Evolutionary conservation across 2,113 vertebrate species (phyloP).

Genomic region (Brachyhypopomus gauderio): DNA sequence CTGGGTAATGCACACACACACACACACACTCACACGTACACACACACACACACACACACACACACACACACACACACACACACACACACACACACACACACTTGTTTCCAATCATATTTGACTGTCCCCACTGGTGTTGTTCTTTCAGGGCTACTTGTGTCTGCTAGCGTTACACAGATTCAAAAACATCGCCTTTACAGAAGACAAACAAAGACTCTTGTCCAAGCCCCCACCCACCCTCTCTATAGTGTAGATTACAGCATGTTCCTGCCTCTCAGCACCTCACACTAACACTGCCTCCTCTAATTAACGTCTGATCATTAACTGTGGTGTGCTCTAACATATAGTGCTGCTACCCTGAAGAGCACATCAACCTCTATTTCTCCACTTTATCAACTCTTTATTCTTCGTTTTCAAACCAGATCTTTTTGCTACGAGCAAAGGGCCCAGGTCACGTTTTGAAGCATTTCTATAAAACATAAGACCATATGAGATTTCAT

Average conservation of each 20-base stretch:
- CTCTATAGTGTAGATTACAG: conserved; percentile 56
- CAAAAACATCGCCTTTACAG: conserved; percentile 64
- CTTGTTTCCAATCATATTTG: neutral
- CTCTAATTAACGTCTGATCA: neutral
- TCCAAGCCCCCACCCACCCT: conserved; percentile 49
- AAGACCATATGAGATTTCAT: no score
- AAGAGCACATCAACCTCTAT: no score
- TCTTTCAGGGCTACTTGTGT: conserved; percentile 68
- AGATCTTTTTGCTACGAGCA: no score
- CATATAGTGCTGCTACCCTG: neutral
- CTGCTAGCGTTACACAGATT: conserved; percentile 61
- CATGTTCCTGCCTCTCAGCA: neutral
- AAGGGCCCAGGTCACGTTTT: no score
- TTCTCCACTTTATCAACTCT: neutral
- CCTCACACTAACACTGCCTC: neutral
- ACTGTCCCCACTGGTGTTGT: conserved; percentile 25
- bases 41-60: conserved; percentile 9
- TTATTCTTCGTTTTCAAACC: no score
- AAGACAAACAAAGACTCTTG: conserved; percentile 65
- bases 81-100: neutral
- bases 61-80: neutral
- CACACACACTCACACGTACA: conserved; percentile 19
- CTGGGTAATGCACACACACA: conserved; percentile 80
- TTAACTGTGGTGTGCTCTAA: neutral
- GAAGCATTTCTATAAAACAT: no score